Base-by-base conservation (phyloP, 35 echinoderm and acorn worm species). In the Anneissia japonica region DNA sequence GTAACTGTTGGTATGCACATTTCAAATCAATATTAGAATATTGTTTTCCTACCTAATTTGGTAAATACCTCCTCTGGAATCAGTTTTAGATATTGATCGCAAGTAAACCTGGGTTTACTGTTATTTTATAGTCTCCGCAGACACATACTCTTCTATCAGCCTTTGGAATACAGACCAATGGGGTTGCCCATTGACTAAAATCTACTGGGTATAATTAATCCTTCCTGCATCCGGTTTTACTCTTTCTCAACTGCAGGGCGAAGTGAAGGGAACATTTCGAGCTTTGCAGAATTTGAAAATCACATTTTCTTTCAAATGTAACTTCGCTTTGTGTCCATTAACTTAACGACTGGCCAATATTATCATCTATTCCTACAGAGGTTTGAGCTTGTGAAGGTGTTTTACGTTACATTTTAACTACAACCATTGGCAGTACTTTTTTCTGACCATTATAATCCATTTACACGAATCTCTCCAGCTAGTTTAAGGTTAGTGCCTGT, bases 161-260 rank as follows among this genome's bases (percentile, higher is more conserved):
- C 37, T 92, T 87, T 29, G 80, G n/a, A 3, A 91, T 77, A 2
- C 82, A 79, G 0, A 93, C 91, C 4, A 92, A 30, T 14, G 82
- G 91, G 34, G 91, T 74, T 14, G 40, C 43, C 37, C 80, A 92
- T 32, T 84, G 37, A 33, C 73, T 83, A 73, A 73, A 83, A 0
- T 82, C 11, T 7, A 92, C 80, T 4, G 91, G 91, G 4, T 83
- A 26, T 31, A 92, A n/a, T 84, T 0, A 88, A 72, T 75, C 40
- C 86, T 13, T 77, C 91, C 29, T 79, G 19, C 10, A 93, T 38
- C 30, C 76, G 30, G 0, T 74, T 38, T 12, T 79, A 34, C 34
- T 93, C 82, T 32, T 45, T 29, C 38, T 88, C 81, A 39, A 88
- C 74, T 0, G 36, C 19, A 4, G 28, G 32, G 46, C 30, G 89